These are phyloP conservation scores for Vanessa atalanta DNA, from an alignment of 1,140 invertebrate species.

Conservation along the genomic window DNA sequence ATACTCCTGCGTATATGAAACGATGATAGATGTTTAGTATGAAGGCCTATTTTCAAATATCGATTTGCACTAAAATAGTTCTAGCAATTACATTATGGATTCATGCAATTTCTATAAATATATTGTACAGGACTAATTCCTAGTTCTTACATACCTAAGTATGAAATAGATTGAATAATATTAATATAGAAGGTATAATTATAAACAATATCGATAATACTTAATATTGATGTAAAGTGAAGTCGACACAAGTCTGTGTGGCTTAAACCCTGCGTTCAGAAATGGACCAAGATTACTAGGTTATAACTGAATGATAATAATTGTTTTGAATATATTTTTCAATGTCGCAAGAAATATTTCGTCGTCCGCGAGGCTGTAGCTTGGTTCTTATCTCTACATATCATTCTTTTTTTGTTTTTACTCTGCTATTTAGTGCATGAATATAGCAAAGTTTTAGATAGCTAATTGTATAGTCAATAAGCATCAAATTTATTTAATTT, in stretches of 20 bases:
- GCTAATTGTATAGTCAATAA: constrained; percentile 9
- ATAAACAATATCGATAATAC: background rate
- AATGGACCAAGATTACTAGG: background rate
- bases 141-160: background rate
- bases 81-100: too few relatives aligned
- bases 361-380: too few relatives aligned
- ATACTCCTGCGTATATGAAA: background rate
- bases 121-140: background rate
- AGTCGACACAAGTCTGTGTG: background rate
- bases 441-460: background rate
- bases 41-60: background rate
- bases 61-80: too few relatives aligned
- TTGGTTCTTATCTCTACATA: background rate
- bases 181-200: background rate
- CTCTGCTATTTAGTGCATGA: too few relatives aligned
- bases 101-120: background rate
- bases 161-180: background rate
- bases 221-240: background rate
- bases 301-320: too few relatives aligned
- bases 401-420: background rate
- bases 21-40: background rate
- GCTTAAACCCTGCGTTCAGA: background rate
- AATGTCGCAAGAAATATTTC: too few relatives aligned
- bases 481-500: background rate
- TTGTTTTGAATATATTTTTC: too few relatives aligned